These are phyloP conservation scores for Phalloptychus januarius DNA, from an alignment of 2,797 vertebrate genomes.

Conservation along the genomic window DNA sequence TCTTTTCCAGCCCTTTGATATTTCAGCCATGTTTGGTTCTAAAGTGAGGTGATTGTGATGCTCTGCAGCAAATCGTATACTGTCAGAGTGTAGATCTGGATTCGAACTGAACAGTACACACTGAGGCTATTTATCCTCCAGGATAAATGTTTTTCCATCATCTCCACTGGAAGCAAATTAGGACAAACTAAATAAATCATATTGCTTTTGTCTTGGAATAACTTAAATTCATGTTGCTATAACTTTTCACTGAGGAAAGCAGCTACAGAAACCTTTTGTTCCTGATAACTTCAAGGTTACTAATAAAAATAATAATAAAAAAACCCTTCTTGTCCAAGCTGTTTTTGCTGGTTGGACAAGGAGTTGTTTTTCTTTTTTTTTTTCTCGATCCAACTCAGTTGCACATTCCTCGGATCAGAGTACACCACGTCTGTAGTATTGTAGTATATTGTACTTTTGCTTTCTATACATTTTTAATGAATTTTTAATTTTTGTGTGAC, in stretches of 20 bases:
- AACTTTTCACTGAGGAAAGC: neutral
- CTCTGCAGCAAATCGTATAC: neutral
- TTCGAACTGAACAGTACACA: neutral
- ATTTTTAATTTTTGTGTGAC: no score
- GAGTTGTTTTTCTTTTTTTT: no score
- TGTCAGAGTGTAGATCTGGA: neutral
- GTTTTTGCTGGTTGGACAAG: no score
- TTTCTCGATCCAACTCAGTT: no score
- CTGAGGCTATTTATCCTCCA: neutral
- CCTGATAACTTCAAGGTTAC: neutral
- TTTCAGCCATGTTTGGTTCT: neutral
- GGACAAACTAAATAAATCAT: neutral
- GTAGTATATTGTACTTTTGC: no score
- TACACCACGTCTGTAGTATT: no score
- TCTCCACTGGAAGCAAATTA: neutral
- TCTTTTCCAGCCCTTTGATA: neutral
- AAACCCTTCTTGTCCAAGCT: no score
- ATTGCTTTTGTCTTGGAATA: neutral
- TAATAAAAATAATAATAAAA: no score
- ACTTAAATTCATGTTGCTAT: neutral
- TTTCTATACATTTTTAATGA: no score
- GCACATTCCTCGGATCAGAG: no score
- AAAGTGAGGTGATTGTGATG: neutral
- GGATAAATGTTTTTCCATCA: neutral
- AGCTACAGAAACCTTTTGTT: neutral